phyloP scores from a whole-genome alignment of 2,888 invertebrate genomes.

The Lithosia quadra region DNA sequence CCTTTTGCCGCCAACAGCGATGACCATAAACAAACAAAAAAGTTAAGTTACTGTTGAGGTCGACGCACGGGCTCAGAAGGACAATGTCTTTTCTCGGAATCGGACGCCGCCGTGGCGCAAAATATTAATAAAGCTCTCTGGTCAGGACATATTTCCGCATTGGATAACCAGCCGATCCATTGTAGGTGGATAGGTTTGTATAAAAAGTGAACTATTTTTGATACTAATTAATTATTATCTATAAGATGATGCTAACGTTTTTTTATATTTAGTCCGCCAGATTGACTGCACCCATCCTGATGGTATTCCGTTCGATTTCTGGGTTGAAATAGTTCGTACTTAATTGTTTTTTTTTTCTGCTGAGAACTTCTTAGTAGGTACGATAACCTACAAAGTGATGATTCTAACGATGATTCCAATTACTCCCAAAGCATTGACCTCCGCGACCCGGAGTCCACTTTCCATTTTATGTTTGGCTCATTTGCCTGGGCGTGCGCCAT shows the following conservation, averaged over 20 bases:
- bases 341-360: neutral
- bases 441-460: too few relatives aligned
- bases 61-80: constrained; percentile 69
- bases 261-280: too few relatives aligned
- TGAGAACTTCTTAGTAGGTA: neutral
- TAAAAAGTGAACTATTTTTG: constrained; percentile 24
- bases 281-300: too few relatives aligned
- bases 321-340: neutral
- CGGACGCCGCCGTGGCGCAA: constrained; percentile 63
- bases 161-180: constrained; percentile 36
- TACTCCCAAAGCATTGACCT: too few relatives aligned
- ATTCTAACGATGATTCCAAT: too few relatives aligned
- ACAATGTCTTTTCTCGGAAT: constrained; percentile 81
- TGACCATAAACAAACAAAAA: constrained; percentile 67
- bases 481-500: too few relatives aligned
- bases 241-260: neutral
- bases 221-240: constrained; percentile 8
- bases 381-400: too few relatives aligned
- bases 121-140: constrained; percentile 69
- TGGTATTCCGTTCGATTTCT: too few relatives aligned
- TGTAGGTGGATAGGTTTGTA: constrained; percentile 31
- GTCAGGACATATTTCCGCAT: constrained; percentile 66
- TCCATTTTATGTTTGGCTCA: too few relatives aligned
- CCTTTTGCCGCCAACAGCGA: constrained; percentile 37
- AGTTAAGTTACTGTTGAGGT: constrained; percentile 61